phyloP scores from a whole-genome alignment of 2,888 invertebrate genomes.

The Diaphora mendica region DNA sequence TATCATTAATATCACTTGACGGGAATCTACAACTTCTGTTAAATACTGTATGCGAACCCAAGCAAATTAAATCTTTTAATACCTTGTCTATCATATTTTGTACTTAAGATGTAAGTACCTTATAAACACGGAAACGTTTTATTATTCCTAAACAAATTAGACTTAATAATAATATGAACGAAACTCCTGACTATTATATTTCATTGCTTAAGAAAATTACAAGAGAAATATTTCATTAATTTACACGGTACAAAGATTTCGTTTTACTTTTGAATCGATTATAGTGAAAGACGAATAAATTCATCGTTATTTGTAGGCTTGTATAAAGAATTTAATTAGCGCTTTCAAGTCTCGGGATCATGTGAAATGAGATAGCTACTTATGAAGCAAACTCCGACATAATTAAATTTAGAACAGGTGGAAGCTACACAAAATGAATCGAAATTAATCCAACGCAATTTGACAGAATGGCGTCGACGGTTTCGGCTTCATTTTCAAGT shows the following conservation, averaged over 20 bases:
- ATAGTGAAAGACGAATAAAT: slow-evolving; percentile 29
- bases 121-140: not conserved
- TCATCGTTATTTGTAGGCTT: slow-evolving; percentile 46
- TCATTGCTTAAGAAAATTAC: slow-evolving; percentile 15
- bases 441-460: slow-evolving; percentile 81
- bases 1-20: not conserved
- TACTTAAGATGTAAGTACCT: not conserved
- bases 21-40: not conserved
- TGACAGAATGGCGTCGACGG: slow-evolving; percentile 70
- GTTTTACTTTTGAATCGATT: slow-evolving; percentile 24
- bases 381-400: slow-evolving; percentile 72
- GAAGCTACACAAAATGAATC: slow-evolving; percentile 78
- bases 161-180: slow-evolving; percentile 13
- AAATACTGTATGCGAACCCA: slow-evolving; percentile 19
- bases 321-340: slow-evolving; percentile 75
- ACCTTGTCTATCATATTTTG: slow-evolving; percentile 22
- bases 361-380: slow-evolving; percentile 79
- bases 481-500: slow-evolving; percentile 68
- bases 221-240: slow-evolving; percentile 34
- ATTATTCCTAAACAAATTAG: slow-evolving; percentile 10
- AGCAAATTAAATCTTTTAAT: slow-evolving; percentile 24
- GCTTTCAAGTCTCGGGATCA: slow-evolving; percentile 62
- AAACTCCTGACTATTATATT: slow-evolving; percentile 20
- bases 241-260: slow-evolving; percentile 14
- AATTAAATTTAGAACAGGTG: slow-evolving; percentile 84